These are phyloP conservation scores for Spea bombifrons DNA, from an alignment of 2,113 vertebrate genomes.

Conservation along the genomic window DNA sequence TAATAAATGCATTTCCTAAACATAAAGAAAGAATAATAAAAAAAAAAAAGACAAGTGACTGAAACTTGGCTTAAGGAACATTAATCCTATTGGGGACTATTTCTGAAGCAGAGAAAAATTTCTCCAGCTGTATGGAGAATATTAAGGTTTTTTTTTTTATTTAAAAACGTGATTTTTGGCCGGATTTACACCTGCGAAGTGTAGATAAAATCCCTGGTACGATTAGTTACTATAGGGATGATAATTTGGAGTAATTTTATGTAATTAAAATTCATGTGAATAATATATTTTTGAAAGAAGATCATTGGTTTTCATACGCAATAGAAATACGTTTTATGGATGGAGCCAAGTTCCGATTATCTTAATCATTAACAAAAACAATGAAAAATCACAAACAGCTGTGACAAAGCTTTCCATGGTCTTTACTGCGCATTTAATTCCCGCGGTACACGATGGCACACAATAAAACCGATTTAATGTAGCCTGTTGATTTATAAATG, in stretches of 20 bases:
- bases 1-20: conserved; percentile 19
- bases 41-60: background rate
- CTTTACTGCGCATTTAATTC: background rate
- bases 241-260: background rate
- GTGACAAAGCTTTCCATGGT: background rate
- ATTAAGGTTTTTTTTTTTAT: background rate
- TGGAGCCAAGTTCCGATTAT: background rate
- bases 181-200: too few relatives aligned
- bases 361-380: background rate
- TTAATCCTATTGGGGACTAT: conserved; percentile 7
- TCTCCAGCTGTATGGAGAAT: conserved; percentile 22
- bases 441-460: background rate
- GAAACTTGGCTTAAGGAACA: conserved; percentile 14
- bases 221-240: background rate
- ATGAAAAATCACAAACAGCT: background rate
- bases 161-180: conserved; percentile 11
- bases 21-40: background rate
- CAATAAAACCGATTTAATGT: background rate
- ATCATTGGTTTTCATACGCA: background rate
- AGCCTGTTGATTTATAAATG: background rate
- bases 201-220: background rate
- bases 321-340: background rate
- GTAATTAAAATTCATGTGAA: background rate
- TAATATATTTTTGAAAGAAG: background rate
- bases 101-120: conserved; percentile 6